Conservation (phyloP, 2,113 vertebrate genomes). For the Salvelinus fontinalis region DNA sequence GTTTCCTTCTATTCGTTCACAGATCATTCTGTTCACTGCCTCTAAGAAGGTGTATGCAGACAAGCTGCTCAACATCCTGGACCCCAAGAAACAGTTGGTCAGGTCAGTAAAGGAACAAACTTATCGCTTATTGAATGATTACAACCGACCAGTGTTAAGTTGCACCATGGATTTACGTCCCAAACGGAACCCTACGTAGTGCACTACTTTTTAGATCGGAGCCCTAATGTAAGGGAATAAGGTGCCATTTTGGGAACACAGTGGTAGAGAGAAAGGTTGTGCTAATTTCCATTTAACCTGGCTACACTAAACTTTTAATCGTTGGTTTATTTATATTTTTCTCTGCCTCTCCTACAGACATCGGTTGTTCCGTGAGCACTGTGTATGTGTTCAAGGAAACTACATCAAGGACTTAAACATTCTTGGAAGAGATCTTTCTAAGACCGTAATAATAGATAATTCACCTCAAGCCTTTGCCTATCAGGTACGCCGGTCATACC, state of each 20-base stretch:
- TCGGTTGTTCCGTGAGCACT: conserved; percentile 97
- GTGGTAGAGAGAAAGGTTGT: no score
- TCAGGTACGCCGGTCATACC: conserved; percentile 81
- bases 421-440: conserved; percentile 97
- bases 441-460: conserved; percentile 99
- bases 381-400: conserved; percentile 98
- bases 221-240: no score
- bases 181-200: no score
- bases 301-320: neutral
- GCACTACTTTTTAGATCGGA: no score
- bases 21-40: conserved; percentile 99
- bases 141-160: no score
- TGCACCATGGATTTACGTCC: no score
- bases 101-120: conserved; percentile 70
- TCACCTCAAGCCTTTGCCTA: conserved; percentile 99
- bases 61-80: conserved; percentile 98
- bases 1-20: neutral
- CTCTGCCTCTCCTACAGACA: conserved; percentile 74
- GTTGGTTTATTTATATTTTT: neutral
- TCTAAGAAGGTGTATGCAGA: conserved; percentile 99
- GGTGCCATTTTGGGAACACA: no score
- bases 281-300: no score
- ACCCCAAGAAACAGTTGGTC: conserved; percentile 98
- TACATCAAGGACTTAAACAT: conserved; percentile 99
- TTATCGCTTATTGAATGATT: neutral